Base-by-base conservation (phyloP, 2,888 invertebrate genomes). In the Myathropa florea region DNA sequence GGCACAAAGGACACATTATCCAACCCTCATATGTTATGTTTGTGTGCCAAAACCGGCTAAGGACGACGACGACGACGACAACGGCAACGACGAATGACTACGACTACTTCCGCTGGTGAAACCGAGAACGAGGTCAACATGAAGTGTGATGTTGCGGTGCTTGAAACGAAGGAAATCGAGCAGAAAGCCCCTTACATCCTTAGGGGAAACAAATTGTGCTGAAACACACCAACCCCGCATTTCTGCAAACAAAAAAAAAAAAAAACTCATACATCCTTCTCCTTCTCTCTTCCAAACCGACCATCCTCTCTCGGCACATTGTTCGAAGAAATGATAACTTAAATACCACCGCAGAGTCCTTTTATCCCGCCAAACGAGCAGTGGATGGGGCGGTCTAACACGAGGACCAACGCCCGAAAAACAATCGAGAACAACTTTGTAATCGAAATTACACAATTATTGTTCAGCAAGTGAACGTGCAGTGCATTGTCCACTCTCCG, bases 391-490 rank as follows among this genome's bases (percentile, higher is more conserved):
- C 10, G 21, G 30, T 24, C 23, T 30, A 23, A 39, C 75, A 65
- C n/a, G 57, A n/a, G n/a, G 53, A 61, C 70, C 61, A 39, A 33
- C 65, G 75, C 64, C 60, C 33, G 36, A 71, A 84, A 76, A 80
- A 79, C 75, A 80, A 80, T 76, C 76, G 59, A 55, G 60, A 61
- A 70, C 78, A 86, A 86, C 73, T 82, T 82, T 78, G 65, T 71
- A 82, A 86, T 86, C 82, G 77, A 86, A 86, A 86, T 86, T 82
- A 86, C 70, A 86, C 79, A 86, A 86, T 82, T 86, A 73, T 85
- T 81, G 81, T 81, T 77, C 55, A 80, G 71, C 84, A 84, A 84
- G 71, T 71, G 65, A 63, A 80, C 67, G 84, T 84, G 80, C 64
- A 77, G 68, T 68, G 71, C 46, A 77, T 72, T 80, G 82, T 73